Base-by-base conservation (phyloP, 2,888 invertebrate genomes). In the Mimachlamys varia region DNA sequence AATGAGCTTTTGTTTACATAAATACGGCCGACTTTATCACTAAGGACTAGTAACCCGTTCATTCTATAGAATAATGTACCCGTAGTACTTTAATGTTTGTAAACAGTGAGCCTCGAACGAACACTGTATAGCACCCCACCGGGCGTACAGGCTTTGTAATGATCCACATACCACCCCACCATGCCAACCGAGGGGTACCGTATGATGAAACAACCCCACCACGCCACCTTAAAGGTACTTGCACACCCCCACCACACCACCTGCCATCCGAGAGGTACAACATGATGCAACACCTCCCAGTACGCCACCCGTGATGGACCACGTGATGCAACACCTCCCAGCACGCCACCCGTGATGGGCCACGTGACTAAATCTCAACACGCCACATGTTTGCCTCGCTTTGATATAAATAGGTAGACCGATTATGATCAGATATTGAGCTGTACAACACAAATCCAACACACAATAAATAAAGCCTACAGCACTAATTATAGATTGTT, bases 11-110 rank as follows among this genome's bases (percentile, higher is more conserved):
- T 76, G 76, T 76, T 76, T 76, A 76, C 76, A 76, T 76, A 33
- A 76, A 7, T 27, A 33, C 76, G 58, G 58, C n/a, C 58, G 58
- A 33, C 76, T 76, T 53, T 27, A 76, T 76, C 76, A 33, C 76
- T 15, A 76, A 76, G 76, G 76, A 27, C 76, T 76, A 33, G 76
- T 76, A 76, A 76, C 76, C 76, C 33, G 12, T 12, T 22, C 33
- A 76, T 10, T 76, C 76, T 13, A 27, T 33, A 76, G 76, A 76
- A 53, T 7, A 50, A 76, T 76, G 76, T 76, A 76, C 76, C 76
- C 76, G 76, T 76, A 27, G 33, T 76, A 76, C 76, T 76, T 76
- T 27, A 76, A 27, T 76, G 76, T 76, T 76, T 76, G 33, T 76
- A 76, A 76, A 76, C 76, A 76, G 27, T 76, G 76, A 27, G 10